These are phyloP conservation scores for Drymodes brunneopygia DNA, from an alignment of 2,113 vertebrate species.

Conservation along the genomic window DNA sequence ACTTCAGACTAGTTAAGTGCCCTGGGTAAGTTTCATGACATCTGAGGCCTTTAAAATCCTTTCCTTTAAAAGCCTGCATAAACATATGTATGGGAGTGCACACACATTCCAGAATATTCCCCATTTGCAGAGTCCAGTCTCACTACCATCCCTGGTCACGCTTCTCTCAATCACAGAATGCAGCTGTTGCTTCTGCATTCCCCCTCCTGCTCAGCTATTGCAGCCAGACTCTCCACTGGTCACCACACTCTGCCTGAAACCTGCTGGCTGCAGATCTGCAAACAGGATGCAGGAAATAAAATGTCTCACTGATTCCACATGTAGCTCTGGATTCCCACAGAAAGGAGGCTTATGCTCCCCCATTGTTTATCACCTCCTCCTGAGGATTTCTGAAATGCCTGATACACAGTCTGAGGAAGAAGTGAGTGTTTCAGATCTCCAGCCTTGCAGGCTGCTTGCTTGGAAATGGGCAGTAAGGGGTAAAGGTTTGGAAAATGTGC, in stretches of 20 bases:
- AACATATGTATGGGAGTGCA: not conserved
- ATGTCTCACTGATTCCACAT: not conserved
- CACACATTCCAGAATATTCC: not conserved
- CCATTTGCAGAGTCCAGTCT: not conserved
- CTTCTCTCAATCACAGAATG: not conserved
- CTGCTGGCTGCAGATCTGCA: not conserved
- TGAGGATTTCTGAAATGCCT: not conserved
- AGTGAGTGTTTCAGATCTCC: not conserved
- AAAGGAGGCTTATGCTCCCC: not conserved
- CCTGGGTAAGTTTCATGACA: not conserved
- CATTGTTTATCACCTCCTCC: not conserved
- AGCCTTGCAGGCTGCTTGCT: not conserved
- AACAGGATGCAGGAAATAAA: constrained; percentile 6
- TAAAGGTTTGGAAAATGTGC: not conserved
- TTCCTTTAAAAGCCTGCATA: not conserved
- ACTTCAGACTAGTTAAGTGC: not conserved
- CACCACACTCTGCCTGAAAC: not conserved
- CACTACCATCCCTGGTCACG: fast-evolving
- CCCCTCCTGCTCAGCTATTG: not conserved
- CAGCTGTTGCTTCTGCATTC: not conserved
- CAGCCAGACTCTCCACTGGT: not conserved
- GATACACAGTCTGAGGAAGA: not conserved
- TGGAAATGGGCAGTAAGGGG: not conserved
- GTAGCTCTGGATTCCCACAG: not conserved
- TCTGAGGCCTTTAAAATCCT: not conserved